phyloP scores from a whole-genome alignment of 2,888 invertebrate genomes.

The Antheraea assamensis region DNA sequence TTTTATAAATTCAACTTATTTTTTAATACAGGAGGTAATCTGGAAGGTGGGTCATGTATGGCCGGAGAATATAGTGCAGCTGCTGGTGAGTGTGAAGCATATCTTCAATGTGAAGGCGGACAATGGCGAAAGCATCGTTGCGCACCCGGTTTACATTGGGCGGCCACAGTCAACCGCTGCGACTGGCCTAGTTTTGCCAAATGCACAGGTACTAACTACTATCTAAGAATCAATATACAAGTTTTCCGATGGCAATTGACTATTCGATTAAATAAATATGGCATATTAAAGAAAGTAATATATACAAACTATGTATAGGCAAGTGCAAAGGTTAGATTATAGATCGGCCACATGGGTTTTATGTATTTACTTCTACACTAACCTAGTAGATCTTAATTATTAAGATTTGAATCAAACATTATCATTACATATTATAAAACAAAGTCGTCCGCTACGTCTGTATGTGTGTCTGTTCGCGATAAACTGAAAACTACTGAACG shows the following conservation, averaged over 20 bases:
- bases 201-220: conserved; percentile 72
- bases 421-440: too few species aligned
- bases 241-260: background rate
- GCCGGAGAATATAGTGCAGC: conserved; percentile 83
- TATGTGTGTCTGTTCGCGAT: too few species aligned
- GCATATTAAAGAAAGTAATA: background rate
- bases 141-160: conserved; percentile 92
- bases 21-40: conserved; percentile 58
- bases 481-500: too few species aligned
- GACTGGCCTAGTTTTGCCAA: conserved; percentile 91
- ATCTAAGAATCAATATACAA: background rate
- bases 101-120: conserved; percentile 89
- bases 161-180: conserved; percentile 84
- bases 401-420: background rate
- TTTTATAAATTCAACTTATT: background rate
- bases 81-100: conserved; percentile 87
- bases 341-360: background rate
- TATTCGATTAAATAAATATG: background rate
- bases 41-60: conserved; percentile 68
- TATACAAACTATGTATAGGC: background rate
- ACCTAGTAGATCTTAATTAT: background rate
- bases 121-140: conserved; percentile 87
- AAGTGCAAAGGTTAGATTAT: background rate
- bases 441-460: too few species aligned
- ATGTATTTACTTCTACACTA: background rate